Conservation (phyloP, 2,113 vertebrate species). For the Eretmochelys imbricata region DNA sequence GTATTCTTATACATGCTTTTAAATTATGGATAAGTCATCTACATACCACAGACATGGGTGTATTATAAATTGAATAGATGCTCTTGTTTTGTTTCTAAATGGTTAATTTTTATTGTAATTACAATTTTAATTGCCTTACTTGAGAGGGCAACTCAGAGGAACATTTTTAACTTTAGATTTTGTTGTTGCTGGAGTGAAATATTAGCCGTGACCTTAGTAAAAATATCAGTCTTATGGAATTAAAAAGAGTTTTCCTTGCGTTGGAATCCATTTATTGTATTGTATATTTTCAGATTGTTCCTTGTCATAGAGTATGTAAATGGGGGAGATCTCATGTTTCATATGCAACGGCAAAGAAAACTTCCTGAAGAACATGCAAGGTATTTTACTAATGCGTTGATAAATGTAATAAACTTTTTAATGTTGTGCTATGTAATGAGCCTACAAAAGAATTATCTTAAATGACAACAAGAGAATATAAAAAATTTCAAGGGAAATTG, state of each 20-base stretch:
- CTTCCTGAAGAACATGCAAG: constrained; percentile 97
- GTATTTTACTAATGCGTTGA: constrained; percentile 65
- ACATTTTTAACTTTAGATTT: background rate
- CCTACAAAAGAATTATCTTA: background rate
- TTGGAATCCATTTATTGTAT: constrained; percentile 2
- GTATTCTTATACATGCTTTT: background rate
- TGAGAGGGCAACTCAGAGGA: background rate
- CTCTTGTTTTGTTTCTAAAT: background rate
- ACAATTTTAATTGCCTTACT: background rate
- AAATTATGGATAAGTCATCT: background rate
- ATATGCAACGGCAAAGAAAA: constrained; percentile 97
- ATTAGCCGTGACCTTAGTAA: background rate
- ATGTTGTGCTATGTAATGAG: too few relatives aligned
- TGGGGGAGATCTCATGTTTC: constrained; percentile 98
- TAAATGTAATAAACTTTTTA: fast-evolving
- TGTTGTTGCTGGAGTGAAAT: background rate
- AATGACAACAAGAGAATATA: background rate
- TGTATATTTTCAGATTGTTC: constrained; percentile 86
- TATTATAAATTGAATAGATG: background rate
- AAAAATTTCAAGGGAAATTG: background rate
- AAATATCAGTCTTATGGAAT: background rate
- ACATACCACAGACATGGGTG: background rate
- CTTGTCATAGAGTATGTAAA: constrained; percentile 98
- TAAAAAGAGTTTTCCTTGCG: background rate
- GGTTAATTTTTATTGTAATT: background rate